Percentiles rank a stretch among this genome's conserved stretches.
phyloP scores from a whole-genome alignment of 2,797 vertebrate species.

The Rallus crepitans region DNA sequence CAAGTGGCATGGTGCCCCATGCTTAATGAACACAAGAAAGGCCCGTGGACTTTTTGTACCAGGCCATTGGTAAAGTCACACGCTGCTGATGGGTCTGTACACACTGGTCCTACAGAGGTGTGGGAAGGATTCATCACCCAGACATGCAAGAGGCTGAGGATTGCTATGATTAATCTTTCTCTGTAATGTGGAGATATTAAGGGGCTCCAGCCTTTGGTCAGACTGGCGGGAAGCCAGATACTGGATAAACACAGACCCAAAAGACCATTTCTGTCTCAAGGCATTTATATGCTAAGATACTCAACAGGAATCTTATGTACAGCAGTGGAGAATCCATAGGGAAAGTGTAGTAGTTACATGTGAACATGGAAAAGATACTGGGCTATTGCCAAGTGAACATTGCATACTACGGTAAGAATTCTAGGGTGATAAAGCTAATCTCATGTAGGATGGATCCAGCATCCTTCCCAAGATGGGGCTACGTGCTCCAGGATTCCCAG shows the following conservation, averaged over 20 bases:
- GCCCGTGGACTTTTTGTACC: not conserved
- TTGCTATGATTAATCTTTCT: conserved; percentile 2
- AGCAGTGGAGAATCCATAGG: not conserved
- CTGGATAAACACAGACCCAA: not conserved
- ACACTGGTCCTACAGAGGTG: not conserved
- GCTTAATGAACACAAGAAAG: not conserved
- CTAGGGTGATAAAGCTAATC: not conserved
- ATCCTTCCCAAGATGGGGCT: not conserved
- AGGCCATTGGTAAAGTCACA: not conserved
- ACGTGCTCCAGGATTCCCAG: not conserved
- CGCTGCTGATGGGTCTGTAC: not conserved
- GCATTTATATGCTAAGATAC: not conserved
- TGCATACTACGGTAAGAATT: not conserved
- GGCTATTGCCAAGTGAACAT: not conserved
- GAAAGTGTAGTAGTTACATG: not conserved
- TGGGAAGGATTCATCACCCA: conserved; percentile 19
- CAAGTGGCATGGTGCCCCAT: not conserved
- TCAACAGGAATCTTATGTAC: not conserved
- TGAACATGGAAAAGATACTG: not conserved
- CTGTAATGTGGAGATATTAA: not conserved
- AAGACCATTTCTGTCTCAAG: not conserved
- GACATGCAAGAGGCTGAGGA: not conserved
- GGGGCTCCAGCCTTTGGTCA: not conserved
- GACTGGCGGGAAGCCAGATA: conserved; percentile 8
- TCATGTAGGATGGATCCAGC: not conserved